Evolutionary conservation across 2,888 invertebrate genomes (phyloP).

Genomic region (Pelosia muscerda): DNA sequence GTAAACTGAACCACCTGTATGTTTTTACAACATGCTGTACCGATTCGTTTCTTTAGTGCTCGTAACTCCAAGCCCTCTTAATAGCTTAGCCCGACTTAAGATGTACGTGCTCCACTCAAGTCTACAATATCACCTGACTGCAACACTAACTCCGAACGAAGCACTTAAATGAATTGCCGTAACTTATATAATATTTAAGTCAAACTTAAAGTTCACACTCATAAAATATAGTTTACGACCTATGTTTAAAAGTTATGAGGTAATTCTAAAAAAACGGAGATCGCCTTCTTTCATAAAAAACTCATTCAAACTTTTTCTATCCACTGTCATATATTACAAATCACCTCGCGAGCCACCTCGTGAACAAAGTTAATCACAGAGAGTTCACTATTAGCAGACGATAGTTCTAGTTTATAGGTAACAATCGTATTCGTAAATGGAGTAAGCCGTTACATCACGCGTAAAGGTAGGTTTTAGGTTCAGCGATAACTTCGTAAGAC

Average conservation of each 20-base stretch:
- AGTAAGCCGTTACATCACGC: conserved; percentile 71
- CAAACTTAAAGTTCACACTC: conserved; percentile 28
- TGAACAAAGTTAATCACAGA: conserved; percentile 52
- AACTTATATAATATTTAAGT: conserved; percentile 27
- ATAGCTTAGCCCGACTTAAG: conserved; percentile 24
- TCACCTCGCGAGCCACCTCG: conserved; percentile 36
- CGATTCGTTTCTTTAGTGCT: conserved; percentile 26
- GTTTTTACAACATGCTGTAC: conserved; percentile 30
- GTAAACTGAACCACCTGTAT: conserved; percentile 28
- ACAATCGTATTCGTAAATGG: conserved; percentile 74
- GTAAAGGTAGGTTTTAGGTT: conserved; percentile 47
- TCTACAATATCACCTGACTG: conserved; percentile 23
- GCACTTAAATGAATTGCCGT: conserved; percentile 23
- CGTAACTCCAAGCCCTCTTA: conserved; percentile 28
- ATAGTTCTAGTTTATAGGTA: conserved; percentile 57
- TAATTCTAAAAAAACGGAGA: conserved; percentile 19
- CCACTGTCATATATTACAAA: conserved; percentile 30
- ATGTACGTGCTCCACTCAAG: conserved; percentile 34
- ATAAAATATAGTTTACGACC: neutral
- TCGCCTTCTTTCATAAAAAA: conserved; percentile 29
- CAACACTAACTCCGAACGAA: conserved; percentile 26
- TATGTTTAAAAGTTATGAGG: conserved; percentile 15
- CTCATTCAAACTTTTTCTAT: conserved; percentile 37
- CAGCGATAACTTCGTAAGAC: conserved; percentile 24
- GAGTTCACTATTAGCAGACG: conserved; percentile 45